A percentile compares a stretch with the other conserved stretches of the same genome.
Evolutionary conservation across 2,113 vertebrate genomes (phyloP).

Genomic region (Tychaedon coryphoeus): DNA sequence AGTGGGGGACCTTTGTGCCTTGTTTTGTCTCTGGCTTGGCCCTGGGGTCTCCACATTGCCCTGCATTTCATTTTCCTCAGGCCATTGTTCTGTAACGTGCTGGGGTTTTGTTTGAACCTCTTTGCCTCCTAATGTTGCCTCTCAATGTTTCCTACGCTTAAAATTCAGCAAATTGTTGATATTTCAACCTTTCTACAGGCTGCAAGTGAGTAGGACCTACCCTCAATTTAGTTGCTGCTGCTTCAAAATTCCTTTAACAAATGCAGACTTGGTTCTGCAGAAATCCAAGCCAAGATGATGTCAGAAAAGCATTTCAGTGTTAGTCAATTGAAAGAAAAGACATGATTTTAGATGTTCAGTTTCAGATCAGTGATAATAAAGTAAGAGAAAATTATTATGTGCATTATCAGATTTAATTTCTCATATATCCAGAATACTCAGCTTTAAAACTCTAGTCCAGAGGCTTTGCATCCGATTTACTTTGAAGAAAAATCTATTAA

Average conservation of each 20-base stretch:
- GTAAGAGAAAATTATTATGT: conserved; percentile 14
- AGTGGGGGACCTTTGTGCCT: background rate
- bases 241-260: background rate
- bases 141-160: background rate
- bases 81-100: background rate
- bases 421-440: conserved; percentile 4
- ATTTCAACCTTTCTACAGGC: background rate
- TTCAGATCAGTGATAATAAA: conserved; percentile 42
- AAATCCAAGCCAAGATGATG: background rate
- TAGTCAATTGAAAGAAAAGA: background rate
- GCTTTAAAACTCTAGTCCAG: conserved; percentile 32
- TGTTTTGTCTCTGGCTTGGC: background rate
- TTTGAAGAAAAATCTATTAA: conserved; percentile 32
- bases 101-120: background rate
- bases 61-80: background rate
- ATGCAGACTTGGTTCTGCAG: background rate
- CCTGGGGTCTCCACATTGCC: background rate
- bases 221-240: background rate
- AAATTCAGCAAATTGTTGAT: background rate
- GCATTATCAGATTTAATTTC: conserved; percentile 56
- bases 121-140: background rate
- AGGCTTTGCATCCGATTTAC: background rate
- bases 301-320: background rate
- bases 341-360: background rate
- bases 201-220: background rate